Percentiles rank a stretch among this genome's conserved stretches.
Evolutionary conservation across 23 tunicate genomes (phyloP).

Genomic region (Clavelina lepadiformis): DNA sequence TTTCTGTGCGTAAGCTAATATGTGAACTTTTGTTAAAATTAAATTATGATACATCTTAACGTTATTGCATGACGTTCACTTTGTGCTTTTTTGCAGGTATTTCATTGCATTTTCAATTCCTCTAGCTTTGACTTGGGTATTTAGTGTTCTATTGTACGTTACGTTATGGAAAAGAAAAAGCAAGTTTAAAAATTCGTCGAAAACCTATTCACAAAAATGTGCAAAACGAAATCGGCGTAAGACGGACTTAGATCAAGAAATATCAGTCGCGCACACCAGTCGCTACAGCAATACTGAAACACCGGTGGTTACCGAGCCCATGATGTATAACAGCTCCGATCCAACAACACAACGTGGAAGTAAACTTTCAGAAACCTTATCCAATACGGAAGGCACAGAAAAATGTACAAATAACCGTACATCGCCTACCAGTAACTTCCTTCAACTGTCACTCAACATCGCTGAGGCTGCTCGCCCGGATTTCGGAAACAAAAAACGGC

Average conservation of each 20-base stretch:
- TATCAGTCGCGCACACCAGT: not conserved
- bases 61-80: no score
- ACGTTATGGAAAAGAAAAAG: constrained; percentile 61
- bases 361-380: no score
- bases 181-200: constrained; percentile 32
- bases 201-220: not conserved
- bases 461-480: constrained; percentile 11
- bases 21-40: no score
- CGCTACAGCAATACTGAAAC: constrained; percentile 12
- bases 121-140: constrained; percentile 70
- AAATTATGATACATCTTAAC: no score
- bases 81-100: constrained; percentile 84
- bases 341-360: no score
- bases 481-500: not conserved
- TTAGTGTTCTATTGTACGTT: constrained; percentile 62
- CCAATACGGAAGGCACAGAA: no score
- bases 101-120: constrained; percentile 50
- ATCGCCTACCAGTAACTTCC: no score
- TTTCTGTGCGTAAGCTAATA: no score
- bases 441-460: no score
- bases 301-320: no score
- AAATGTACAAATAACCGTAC: no score
- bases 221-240: not conserved
- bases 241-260: constrained; percentile 4
- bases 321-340: no score